phyloP scores from a whole-genome alignment of 1,140 invertebrate genomes.

The Rhysida immarginata region DNA sequence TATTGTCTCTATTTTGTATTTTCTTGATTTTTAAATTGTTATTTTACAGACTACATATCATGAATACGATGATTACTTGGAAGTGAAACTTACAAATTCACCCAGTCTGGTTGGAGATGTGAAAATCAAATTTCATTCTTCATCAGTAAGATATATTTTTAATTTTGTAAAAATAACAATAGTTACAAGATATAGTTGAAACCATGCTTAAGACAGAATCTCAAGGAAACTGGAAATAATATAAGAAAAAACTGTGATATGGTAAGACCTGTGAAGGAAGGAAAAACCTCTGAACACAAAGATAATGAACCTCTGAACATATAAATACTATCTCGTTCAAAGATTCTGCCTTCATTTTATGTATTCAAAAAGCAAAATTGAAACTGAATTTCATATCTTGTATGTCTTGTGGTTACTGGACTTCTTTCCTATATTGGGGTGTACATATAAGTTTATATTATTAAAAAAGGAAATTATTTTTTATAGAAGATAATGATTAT shows the following conservation, averaged over 20 bases:
- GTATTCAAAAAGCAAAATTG: no score
- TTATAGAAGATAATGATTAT: no score
- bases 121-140: slow-evolving; percentile 31
- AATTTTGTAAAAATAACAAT: not conserved
- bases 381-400: no score
- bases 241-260: not conserved
- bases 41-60: not conserved
- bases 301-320: not conserved
- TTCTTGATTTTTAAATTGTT: not conserved
- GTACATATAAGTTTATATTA: no score
- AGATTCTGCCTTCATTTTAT: no score
- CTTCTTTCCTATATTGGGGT: no score
- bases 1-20: not conserved
- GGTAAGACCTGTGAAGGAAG: not conserved
- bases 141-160: slow-evolving; percentile 22
- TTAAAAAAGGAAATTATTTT: no score
- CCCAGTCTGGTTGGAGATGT: slow-evolving; percentile 31
- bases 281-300: not conserved
- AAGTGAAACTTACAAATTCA: slow-evolving; percentile 20
- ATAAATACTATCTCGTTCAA: not conserved
- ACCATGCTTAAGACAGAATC: not conserved
- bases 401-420: no score
- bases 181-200: not conserved
- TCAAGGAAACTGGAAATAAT: not conserved
- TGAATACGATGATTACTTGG: not conserved